Evolutionary conservation across 2,888 invertebrate species (phyloP), one percentile per base, ranked within the genome.

Genomic region (Drosophila phalerata): DNA sequence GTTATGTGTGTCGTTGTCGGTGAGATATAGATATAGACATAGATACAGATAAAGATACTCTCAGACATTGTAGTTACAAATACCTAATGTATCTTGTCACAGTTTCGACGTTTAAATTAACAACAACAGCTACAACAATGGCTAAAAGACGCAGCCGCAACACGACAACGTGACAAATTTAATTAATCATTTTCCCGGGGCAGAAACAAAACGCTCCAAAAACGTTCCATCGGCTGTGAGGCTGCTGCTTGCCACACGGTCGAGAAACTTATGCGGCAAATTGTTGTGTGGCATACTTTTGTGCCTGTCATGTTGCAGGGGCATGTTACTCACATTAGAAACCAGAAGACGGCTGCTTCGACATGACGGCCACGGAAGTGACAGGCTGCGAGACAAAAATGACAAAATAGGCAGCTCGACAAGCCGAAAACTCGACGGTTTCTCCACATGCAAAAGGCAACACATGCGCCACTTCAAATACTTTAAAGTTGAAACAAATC

Each of bases 401-500:
- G 74, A 71, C 62, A 57, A 68, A 81, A 86, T 81, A 77, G 77
- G 63, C 83, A 81, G 37, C 11, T 28, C 28, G 40, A 28, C 53
- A 55, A 34, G 15, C 15, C 43, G 32, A 15, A 40, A 42, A n/a
- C n/a, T 30, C 40, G 40, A 2, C 42, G 6, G 19, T n/a, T n/a
- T n/a, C n/a, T n/a, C n/a, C n/a, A n/a, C 69, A 81, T 65, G 63
- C 70, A 67, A 73, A 76, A 66, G 73, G 64, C 81, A 73, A 60
- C 88, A 76, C 69, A 83, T 81, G 81, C 68, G 68, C 37, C 56
- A 51, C 78, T 65, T 47, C 57, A 77, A 84, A 84, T 86, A 69
- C 79, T 87, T 80, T 78, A 71, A n/a, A n/a, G n/a, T n/a, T n/a
- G n/a, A n/a, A 81, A 87, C 87, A 84, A 84, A 87, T 75, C 81